Percentiles rank a stretch among this genome's conserved stretches.
Conservation (phyloP, 2,888 invertebrate species). For the Carterocephalus palaemon region DNA sequence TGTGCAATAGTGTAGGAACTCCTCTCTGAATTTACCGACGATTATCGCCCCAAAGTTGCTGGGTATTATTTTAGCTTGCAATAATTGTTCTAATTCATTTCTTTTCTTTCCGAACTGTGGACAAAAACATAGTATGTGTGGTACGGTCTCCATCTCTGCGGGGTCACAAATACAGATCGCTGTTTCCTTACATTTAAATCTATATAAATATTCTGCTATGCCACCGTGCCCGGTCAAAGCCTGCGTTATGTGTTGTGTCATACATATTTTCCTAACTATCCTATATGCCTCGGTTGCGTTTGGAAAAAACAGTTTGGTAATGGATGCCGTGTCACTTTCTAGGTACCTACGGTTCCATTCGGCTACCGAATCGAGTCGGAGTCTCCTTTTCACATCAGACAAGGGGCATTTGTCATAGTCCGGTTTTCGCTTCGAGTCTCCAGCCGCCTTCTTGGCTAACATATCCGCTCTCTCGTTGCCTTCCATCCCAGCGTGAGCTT, state of each 20-base stretch:
- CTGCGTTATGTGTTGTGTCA: neutral
- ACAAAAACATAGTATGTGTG: neutral
- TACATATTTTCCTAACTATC: neutral
- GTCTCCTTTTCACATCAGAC: no score
- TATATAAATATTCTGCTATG: conserved; percentile 20
- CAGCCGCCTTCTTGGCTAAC: no score
- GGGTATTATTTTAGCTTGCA: neutral
- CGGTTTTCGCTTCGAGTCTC: no score
- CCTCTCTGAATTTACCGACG: neutral
- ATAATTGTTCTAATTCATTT: neutral
- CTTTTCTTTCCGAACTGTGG: neutral
- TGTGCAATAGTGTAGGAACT: neutral
- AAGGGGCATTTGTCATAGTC: no score
- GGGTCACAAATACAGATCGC: conserved; percentile 23
- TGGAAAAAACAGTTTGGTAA: no score
- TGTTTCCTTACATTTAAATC: conserved; percentile 25
- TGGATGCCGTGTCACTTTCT: no score
- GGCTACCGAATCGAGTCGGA: no score
- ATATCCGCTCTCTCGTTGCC: no score
- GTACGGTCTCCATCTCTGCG: neutral
- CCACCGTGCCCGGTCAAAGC: conserved; percentile 26
- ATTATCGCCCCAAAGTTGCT: conserved; percentile 2
- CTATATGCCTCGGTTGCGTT: no score
- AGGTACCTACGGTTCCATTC: no score
- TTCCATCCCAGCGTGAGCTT: no score